Base-by-base conservation (phyloP, 2,113 vertebrate genomes). In the Lutjanus erythropterus region DNA sequence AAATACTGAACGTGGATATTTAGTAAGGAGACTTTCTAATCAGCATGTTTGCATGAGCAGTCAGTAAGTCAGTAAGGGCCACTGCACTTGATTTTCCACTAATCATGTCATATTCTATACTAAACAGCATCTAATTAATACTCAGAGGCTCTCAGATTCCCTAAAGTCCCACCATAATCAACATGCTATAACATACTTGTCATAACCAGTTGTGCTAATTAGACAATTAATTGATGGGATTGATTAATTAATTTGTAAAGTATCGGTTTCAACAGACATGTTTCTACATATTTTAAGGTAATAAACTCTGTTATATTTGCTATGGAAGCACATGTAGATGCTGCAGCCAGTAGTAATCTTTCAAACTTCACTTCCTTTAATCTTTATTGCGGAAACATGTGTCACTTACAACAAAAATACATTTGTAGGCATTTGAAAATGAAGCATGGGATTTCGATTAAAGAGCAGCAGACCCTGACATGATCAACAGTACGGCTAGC, bases 111-210 rank as follows among this genome's bases (percentile, higher is more conserved):
- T 12, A n/a, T 58, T 64, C 23, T 39, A 15, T 7, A 29, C 33
- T 3, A 18, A 78, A 31, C n/a, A 49, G 41, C 25, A 29, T 67
- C 27, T 71, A 62, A 80, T 71, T 50, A 74, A 67, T 71, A 56
- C 78, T 46, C 62, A 42, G 42, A 68, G 71, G 66, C 29, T 29
- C n/a, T 35, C 21, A 21, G 12, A 19, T n/a, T 59, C 41, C 50
- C 53, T 1, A 3, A 16, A 33, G 49, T 41, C 25, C 37, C 18
- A 6, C 47, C 19, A 67, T 14, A 29, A 50, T 42, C 56, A 56
- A 68, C 44, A 41, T n/a, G 37, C 61, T 56, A 25, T 37, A 42
- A 12, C 37, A 31, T 44, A 37, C 42, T 15, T 58, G 9, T 1
- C 15, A 46, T 65, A 31, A 68, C 21, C 11, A 37, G 14, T 46